Base-by-base conservation (phyloP, 2,113 vertebrate genomes). In the Salvelinus sp. region DNA sequence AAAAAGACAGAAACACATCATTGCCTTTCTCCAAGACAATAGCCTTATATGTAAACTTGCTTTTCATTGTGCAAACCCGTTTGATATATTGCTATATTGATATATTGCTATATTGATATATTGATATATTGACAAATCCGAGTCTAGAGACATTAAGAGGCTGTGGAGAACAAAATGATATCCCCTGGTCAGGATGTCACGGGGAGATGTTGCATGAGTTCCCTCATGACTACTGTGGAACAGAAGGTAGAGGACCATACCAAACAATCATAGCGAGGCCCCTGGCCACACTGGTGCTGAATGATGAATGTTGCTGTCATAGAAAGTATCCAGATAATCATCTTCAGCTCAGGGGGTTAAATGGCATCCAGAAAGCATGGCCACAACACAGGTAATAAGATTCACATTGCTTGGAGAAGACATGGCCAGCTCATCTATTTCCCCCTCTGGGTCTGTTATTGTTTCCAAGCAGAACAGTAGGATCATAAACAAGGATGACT, bases 351-450 rank as follows among this genome's bases (percentile, higher is more conserved):
- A 76, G 58, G 69, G 50, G 72, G 63, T 63, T 18, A 74, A 33
- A 38, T 2, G 7, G 38, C 6, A 72, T 70, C 38, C 62, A 76
- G 78, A 47, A 62, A 75, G 77, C 76, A 69, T 80, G 76, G 57
- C 78, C 78, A 71, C 70, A 71, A 69, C 76, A 66, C 68, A 69
- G 60, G 38, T 83, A 83, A 83, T 85, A 76, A 79, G 68, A 85
- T 79, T 76, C 33, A 18, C 18, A 68, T 68, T 38, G 18, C 30
- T 68, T 30, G 18, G 30, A 38, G 30, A 68, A 30, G 54, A 76
- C 54, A 79, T 69, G 62, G 64, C 78, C 66, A 38, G 6, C 64
- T 78, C 70, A 76, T 54, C 33, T 47, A 74, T 80, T 76, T 78
- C 67, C 58, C 30, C 62, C 73, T 72, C 30, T 74, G 58, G 28